Evolutionary conservation across 2,113 vertebrate genomes (phyloP), one percentile per base, ranked within the genome.

Genomic region (Dasyurus viverrinus): DNA sequence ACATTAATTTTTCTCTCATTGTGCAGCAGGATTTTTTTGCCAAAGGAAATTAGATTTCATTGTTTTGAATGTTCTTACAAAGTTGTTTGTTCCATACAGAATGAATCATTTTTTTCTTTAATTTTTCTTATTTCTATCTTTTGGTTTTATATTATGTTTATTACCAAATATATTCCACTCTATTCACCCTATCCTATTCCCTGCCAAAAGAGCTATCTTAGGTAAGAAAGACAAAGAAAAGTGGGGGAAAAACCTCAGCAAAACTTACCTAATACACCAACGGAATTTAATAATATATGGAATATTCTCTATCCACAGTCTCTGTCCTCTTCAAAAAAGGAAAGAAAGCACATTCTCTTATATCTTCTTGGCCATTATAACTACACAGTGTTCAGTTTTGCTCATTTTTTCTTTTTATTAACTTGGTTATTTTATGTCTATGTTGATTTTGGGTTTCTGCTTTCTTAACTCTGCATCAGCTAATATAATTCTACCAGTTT

Each of bases 51-150:
- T 91, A 94, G 92, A 60, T 89, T 54, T 11, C 10, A 36, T 89
- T 55, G 3, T 3, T 93, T 91, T n/a, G 47, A 50, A 90, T 95
- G 57, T 55, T 95, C 94, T 94, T 84, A 93, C 89, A 14, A 95
- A 54, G 94, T 93, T 24, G 50, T 89, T 94, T 92, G 68, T 93
- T 94, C 92, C 25, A 95, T 93, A 53, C 8, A 68, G 8, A 95
- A 92, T 60, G 50, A 84, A 47, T 36, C 54, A 91, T n/a, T 92
- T 23, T 84, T 84, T 42, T 42, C 68, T 84, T 84, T 84, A 84
- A 76, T 23, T n/a, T n/a, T 76, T 76, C 14, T 19, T 54, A 36
- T 68, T 76, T 84, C 16, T 42, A 42, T n/a, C 16, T 76, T 76
- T 76, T 42, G 14, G 5, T 42, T 42, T 84, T 84, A 42, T 19